These are phyloP conservation scores for Chrysomela aeneicollis DNA, from an alignment of 2,888 invertebrate genomes.

Conservation along the genomic window DNA sequence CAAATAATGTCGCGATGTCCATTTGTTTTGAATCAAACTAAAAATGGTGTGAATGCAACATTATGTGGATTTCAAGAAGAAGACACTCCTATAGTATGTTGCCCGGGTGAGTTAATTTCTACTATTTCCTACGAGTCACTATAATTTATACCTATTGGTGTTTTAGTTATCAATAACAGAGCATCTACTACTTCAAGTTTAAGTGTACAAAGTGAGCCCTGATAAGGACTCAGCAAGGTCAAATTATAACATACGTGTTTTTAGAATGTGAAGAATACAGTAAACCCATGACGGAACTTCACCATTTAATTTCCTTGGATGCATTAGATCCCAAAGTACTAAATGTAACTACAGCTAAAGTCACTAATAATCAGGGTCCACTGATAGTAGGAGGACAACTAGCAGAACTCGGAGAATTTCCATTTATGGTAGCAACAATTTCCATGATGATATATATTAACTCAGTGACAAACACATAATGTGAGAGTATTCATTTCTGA, in stretches of 20 bases:
- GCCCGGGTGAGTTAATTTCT: constrained; percentile 46
- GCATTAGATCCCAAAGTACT: constrained; percentile 61
- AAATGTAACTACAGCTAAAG: constrained; percentile 63
- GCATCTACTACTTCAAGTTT: background rate
- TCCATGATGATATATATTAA: too few relatives aligned
- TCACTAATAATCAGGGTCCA: constrained; percentile 63
- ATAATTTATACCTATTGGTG: too few relatives aligned
- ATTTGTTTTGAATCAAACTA: constrained; percentile 48
- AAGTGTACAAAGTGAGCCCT: background rate
- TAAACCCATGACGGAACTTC: constrained; percentile 60
- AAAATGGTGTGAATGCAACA: constrained; percentile 51
- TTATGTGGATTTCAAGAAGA: constrained; percentile 52
- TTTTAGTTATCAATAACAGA: background rate
- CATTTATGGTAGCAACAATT: constrained; percentile 66
- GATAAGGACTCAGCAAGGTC: background rate
- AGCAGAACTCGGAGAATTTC: constrained; percentile 66
- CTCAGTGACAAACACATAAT: too few relatives aligned
- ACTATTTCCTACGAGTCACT: too few relatives aligned
- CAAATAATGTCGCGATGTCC: constrained; percentile 50
- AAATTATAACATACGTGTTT: constrained; percentile 14
- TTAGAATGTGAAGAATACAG: constrained; percentile 69
- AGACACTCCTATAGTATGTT: constrained; percentile 54
- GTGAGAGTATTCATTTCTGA: too few relatives aligned
- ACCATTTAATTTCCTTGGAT: constrained; percentile 65
- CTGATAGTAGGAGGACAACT: constrained; percentile 68